These are phyloP conservation scores for Apocrypta bakeri DNA, from an alignment of 1,140 invertebrate species.

Conservation along the genomic window DNA sequence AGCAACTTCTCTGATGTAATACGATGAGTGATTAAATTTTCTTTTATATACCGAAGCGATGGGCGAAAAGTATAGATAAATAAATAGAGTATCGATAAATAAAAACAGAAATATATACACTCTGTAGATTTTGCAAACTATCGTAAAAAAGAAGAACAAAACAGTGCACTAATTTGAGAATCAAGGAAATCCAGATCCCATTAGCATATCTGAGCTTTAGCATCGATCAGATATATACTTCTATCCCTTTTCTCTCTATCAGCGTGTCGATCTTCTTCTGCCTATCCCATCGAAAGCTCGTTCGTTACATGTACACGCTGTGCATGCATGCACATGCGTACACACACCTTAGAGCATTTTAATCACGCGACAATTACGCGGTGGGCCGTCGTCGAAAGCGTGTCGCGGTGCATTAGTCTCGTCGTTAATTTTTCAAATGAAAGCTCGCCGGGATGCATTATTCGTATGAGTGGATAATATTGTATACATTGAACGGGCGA, in stretches of 20 bases:
- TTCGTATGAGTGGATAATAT: not conserved
- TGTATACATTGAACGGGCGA: not conserved
- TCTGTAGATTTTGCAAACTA: not conserved
- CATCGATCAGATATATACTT: not conserved
- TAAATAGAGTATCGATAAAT: too few relatives aligned
- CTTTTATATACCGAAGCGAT: too few relatives aligned
- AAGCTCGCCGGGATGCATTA: not conserved
- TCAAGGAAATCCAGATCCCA: not conserved
- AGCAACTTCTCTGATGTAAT: not conserved
- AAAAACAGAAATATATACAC: too few relatives aligned
- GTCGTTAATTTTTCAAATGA: not conserved
- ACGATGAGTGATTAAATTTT: not conserved
- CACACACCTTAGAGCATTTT: not conserved
- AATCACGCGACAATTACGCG: conserved; percentile 15
- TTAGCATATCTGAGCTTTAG: not conserved
- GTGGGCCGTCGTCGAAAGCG: not conserved
- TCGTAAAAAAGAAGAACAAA: not conserved
- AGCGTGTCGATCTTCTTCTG: not conserved
- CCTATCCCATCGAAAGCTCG: not conserved
- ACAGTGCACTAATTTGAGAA: not conserved
- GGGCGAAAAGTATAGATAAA: too few relatives aligned
- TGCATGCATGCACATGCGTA: not conserved
- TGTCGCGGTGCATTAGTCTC: not conserved
- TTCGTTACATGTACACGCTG: not conserved
- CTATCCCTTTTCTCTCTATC: not conserved